Evolutionary conservation across 2,113 vertebrate genomes (phyloP).

Genomic region (Paradoxurus hermaphroditus): DNA sequence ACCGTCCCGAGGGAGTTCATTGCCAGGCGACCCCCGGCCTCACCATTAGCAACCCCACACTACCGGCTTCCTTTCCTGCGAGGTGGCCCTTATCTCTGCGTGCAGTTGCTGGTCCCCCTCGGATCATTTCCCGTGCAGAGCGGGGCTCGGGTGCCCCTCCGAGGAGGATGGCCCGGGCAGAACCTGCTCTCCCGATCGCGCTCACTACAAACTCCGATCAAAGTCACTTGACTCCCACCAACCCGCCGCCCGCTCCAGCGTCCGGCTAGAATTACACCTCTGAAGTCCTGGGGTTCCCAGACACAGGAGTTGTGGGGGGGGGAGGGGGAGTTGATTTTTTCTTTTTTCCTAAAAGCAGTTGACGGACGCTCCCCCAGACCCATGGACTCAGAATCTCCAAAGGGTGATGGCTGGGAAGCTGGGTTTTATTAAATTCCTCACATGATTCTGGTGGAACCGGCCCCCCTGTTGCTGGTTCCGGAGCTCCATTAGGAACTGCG

Average conservation of each 20-base stretch:
- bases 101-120: neutral
- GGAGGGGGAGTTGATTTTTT: no score
- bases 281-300: neutral
- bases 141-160: neutral
- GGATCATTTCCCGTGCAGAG: neutral
- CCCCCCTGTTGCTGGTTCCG: neutral
- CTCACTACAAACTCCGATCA: neutral
- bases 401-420: neutral
- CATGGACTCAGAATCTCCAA: neutral
- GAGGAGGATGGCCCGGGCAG: neutral
- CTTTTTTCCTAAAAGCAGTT: neutral
- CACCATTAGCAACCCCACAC: neutral
- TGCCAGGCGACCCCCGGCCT: neutral
- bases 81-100: neutral
- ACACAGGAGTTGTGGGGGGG: neutral
- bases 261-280: neutral
- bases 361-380: neutral
- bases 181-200: neutral
- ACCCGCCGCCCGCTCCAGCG: neutral
- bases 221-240: neutral
- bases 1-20: neutral
- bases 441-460: neutral
- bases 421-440: neutral
- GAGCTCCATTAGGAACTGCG: neutral
- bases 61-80: neutral